These are phyloP conservation scores for Folsomia candida DNA, from an alignment of 2,888 invertebrate species.

Conservation along the genomic window DNA sequence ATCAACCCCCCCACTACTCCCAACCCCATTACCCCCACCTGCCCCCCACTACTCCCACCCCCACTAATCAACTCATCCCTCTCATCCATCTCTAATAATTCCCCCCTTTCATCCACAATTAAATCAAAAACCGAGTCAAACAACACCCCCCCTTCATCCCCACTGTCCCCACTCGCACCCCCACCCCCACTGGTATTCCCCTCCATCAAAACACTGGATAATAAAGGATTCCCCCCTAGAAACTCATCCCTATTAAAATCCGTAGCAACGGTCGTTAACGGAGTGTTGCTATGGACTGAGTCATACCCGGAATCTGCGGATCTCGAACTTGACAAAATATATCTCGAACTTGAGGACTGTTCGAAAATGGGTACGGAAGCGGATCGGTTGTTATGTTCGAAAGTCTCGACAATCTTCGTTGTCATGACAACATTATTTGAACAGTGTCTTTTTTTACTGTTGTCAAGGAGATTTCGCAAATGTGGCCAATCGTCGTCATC, in stretches of 20 bases:
- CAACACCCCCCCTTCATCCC: too few relatives aligned
- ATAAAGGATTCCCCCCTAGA: not conserved
- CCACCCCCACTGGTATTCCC: too few relatives aligned
- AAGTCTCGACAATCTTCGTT: not conserved
- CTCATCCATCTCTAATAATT: too few relatives aligned
- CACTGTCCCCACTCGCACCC: too few relatives aligned
- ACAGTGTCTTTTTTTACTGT: constrained; percentile 6
- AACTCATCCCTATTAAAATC: too few relatives aligned
- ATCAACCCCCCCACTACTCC: too few relatives aligned
- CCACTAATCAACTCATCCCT: too few relatives aligned
- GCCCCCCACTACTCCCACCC: too few relatives aligned
- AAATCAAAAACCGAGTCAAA: not conserved
- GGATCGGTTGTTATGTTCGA: not conserved
- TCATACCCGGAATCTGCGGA: constrained; percentile 6
- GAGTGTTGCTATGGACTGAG: not conserved
- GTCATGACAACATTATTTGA: not conserved
- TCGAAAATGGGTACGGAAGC: constrained; percentile 12
- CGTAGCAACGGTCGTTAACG: not conserved
- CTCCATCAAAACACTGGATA: not conserved
- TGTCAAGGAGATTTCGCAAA: not conserved
- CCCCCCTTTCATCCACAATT: not conserved
- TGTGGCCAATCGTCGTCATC: constrained; percentile 5
- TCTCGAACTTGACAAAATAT: too few relatives aligned
- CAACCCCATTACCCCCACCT: too few relatives aligned
- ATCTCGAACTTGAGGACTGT: not conserved